phyloP scores from a whole-genome alignment of 2,888 invertebrate species.

The Clepsis dumicolana region DNA sequence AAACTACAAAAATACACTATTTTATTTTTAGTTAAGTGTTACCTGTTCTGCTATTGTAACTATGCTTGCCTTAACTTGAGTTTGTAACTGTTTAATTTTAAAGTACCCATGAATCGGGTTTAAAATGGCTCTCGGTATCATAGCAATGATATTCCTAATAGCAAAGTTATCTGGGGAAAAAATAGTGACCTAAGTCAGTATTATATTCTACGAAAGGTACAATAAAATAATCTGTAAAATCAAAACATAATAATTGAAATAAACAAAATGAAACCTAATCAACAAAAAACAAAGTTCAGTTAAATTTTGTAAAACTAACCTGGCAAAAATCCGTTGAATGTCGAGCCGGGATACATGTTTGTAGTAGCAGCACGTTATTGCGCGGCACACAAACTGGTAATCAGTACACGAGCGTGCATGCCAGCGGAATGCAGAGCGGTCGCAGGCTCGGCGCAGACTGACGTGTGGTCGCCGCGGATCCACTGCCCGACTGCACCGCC shows the following conservation, averaged over 20 bases:
- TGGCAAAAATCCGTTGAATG: constrained; percentile 73
- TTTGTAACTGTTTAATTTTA: too few relatives aligned
- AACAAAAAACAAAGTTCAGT: background rate
- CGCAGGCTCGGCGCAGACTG: constrained; percentile 56
- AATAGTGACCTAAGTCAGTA: background rate
- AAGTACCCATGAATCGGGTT: background rate
- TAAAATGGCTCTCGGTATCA: background rate
- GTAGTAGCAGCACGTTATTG: constrained; percentile 51
- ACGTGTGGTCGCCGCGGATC: constrained; percentile 38
- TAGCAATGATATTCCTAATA: background rate
- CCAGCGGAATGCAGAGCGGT: constrained; percentile 51
- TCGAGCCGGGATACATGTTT: constrained; percentile 79
- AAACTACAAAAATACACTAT: too few relatives aligned
- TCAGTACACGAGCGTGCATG: constrained; percentile 54
- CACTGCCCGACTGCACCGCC: constrained; percentile 76
- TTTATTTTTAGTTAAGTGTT: too few relatives aligned
- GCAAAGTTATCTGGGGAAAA: background rate
- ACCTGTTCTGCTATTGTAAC: too few relatives aligned
- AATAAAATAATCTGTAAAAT: background rate
- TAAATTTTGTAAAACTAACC: constrained; percentile 56
- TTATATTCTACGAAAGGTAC: background rate
- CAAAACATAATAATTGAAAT: background rate
- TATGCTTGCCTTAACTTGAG: too few relatives aligned
- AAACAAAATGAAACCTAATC: background rate
- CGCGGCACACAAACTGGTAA: constrained; percentile 51